Evolutionary conservation across 2,888 invertebrate species (phyloP).

Genomic region (Rhamnusium bicolor): DNA sequence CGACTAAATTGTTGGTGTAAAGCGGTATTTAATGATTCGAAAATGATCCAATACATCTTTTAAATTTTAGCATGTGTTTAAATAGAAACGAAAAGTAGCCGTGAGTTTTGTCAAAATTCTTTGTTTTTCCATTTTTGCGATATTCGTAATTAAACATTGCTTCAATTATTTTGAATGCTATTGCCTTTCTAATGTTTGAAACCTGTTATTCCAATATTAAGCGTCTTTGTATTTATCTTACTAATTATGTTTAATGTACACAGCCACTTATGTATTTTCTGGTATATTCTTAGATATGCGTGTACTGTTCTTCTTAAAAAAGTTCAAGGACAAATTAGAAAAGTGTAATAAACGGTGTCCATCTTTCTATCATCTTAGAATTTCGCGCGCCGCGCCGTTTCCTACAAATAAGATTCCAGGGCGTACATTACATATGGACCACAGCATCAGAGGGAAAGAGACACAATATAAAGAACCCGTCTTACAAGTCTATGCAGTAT

Average conservation of each 20-base stretch:
- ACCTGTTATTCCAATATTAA: too few relatives aligned
- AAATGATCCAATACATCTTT: too few relatives aligned
- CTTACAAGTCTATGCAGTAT: slow-evolving; percentile 51
- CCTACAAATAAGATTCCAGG: not conserved
- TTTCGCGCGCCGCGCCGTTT: slow-evolving; percentile 22
- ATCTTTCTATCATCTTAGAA: slow-evolving; percentile 9
- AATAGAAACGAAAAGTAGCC: too few relatives aligned
- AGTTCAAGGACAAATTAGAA: slow-evolving; percentile 18
- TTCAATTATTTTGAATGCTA: too few relatives aligned
- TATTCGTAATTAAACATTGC: too few relatives aligned
- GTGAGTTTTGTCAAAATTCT: too few relatives aligned
- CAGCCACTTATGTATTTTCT: too few relatives aligned
- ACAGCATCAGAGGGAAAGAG: slow-evolving; percentile 33
- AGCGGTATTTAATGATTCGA: too few relatives aligned
- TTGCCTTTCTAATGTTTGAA: too few relatives aligned
- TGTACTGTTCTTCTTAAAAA: slow-evolving; percentile 2
- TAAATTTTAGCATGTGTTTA: too few relatives aligned
- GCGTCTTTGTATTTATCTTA: not conserved
- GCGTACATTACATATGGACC: not conserved
- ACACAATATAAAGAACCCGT: slow-evolving; percentile 47
- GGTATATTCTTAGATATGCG: not conserved
- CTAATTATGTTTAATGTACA: not conserved
- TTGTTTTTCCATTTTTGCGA: too few relatives aligned
- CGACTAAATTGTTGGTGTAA: too few relatives aligned
- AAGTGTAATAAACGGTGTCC: not conserved